Evolutionary conservation across 2,888 invertebrate genomes (phyloP).

Genomic region (Plebejus anna): DNA sequence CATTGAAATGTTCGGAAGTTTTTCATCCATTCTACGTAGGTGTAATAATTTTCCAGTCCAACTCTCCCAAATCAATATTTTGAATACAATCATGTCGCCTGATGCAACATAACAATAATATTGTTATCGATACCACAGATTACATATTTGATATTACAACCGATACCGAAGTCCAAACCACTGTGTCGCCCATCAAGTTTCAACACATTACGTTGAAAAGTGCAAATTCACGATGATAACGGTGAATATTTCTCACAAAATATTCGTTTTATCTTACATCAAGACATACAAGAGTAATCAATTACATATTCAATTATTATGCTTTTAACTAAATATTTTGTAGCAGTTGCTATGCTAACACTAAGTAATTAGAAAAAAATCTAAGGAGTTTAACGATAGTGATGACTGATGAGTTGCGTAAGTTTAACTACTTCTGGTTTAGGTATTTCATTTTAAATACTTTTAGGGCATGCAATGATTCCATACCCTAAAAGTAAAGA

Average conservation of each 20-base stretch:
- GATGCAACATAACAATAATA: not conserved
- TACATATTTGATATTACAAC: too few species aligned
- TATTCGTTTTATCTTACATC: not conserved
- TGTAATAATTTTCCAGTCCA: too few species aligned
- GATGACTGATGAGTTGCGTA: too few species aligned
- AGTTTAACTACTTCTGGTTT: too few species aligned
- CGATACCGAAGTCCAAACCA: too few species aligned
- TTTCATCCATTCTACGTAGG: too few species aligned
- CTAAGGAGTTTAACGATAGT: not conserved
- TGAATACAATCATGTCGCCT: not conserved
- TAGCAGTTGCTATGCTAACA: not conserved
- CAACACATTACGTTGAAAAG: not conserved
- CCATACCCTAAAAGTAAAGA: too few species aligned
- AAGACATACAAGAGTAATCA: not conserved
- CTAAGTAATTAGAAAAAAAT: not conserved
- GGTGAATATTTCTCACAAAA: not conserved
- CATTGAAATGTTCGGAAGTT: too few species aligned
- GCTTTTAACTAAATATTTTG: not conserved
- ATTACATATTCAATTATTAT: not conserved
- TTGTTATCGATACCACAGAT: not conserved
- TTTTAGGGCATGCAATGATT: too few species aligned
- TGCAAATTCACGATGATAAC: constrained; percentile 17
- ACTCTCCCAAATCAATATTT: not conserved
- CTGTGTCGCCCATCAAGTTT: too few species aligned
- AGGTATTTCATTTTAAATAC: too few species aligned